These are phyloP conservation scores for Denticeps clupeoides DNA, from an alignment of 2,797 vertebrate genomes.

Conservation along the genomic window DNA sequence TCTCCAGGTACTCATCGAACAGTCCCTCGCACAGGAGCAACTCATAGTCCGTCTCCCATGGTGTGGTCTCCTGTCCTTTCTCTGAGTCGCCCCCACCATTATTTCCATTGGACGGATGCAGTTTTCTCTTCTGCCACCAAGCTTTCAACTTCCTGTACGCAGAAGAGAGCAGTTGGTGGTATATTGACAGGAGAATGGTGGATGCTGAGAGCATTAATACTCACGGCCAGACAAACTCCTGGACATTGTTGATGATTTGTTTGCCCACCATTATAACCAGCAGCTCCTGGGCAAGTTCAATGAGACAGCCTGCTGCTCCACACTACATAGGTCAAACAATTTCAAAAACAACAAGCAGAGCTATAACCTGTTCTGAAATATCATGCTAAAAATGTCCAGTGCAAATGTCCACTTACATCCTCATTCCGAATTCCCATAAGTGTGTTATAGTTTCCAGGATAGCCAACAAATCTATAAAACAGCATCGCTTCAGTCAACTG, in stretches of 20 bases:
- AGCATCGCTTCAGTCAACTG: too few species aligned
- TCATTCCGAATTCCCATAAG: conserved; percentile 69
- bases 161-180: too few species aligned
- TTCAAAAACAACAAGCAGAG: too few species aligned
- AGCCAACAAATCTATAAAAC: conserved; percentile 66
- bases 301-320: conserved; percentile 63
- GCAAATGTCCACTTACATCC: conserved; percentile 65
- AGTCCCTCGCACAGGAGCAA: conserved; percentile 60
- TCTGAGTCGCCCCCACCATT: too few species aligned
- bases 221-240: conserved; percentile 68
- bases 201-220: conserved; percentile 23
- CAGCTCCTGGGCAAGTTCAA: conserved; percentile 66
- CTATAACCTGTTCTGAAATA: too few species aligned
- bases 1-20: conserved; percentile 71
- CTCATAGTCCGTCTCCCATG: conserved; percentile 66
- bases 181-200: neutral
- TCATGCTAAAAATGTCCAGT: too few species aligned
- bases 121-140: conserved; percentile 58
- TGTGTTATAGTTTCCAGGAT: conserved; percentile 63
- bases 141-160: conserved; percentile 62
- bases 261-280: conserved; percentile 76
- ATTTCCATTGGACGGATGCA: conserved; percentile 47
- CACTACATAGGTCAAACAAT: conserved; percentile 45
- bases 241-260: conserved; percentile 65
- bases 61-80: conserved; percentile 36